A percentile compares a stretch with the other conserved stretches of the same genome.
phyloP scores from a whole-genome alignment of 2,113 vertebrate genomes.

The Siphamia tubifer region DNA sequence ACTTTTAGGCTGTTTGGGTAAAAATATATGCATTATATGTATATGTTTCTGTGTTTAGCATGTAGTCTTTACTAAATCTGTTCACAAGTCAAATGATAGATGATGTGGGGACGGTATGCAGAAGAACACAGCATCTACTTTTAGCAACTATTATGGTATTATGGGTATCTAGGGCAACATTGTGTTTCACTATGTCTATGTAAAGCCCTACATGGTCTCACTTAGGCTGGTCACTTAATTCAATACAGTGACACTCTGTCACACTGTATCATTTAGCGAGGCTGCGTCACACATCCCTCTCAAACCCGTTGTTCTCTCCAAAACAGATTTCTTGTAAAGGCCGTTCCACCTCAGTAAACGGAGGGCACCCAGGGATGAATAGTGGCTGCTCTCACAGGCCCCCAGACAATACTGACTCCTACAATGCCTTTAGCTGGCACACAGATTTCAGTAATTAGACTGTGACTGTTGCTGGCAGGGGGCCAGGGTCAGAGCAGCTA shows the following conservation, averaged over 20 bases:
- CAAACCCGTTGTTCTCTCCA: constrained; percentile 32
- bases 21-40: no score
- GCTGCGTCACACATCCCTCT: constrained; percentile 39
- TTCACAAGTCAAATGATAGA: no score
- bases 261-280: constrained; percentile 52
- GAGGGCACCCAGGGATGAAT: constrained; percentile 70
- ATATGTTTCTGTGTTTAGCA: no score
- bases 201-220: constrained; percentile 11
- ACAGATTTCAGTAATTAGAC: constrained; percentile 80
- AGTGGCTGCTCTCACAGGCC: constrained; percentile 58
- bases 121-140: neutral
- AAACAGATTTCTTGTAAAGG: constrained; percentile 67
- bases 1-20: no score
- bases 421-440: constrained; percentile 76
- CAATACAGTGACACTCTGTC: constrained; percentile 23
- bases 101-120: no score
- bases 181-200: neutral
- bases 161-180: neutral
- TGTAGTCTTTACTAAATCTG: no score
- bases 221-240: constrained; percentile 33
- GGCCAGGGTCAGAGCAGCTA: constrained; percentile 62
- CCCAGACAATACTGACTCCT: constrained; percentile 74
- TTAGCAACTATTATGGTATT: no score
- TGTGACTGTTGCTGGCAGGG: constrained; percentile 78
- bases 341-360: constrained; percentile 72